Conservation (phyloP, 1,140 invertebrate genomes). For the Euura lappo region DNA sequence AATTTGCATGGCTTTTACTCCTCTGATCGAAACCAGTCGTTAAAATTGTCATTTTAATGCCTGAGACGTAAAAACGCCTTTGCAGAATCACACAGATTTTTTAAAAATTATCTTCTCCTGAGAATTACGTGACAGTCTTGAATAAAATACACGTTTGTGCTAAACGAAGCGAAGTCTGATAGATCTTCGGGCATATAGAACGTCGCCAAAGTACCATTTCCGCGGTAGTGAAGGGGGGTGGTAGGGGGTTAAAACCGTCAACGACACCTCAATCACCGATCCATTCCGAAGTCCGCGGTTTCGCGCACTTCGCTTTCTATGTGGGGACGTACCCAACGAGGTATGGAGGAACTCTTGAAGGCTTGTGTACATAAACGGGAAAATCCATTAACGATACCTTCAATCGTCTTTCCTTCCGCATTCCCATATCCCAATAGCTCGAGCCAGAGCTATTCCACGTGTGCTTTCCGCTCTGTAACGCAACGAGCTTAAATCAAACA, state of each 20-base stretch:
- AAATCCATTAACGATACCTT: slow-evolving; percentile 17
- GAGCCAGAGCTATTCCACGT: background rate
- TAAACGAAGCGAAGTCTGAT: background rate
- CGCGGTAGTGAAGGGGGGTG: background rate
- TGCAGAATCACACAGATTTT: no score
- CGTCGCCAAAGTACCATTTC: background rate
- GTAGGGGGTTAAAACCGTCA: background rate
- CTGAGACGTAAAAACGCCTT: no score
- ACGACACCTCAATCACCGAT: slow-evolving; percentile 3
- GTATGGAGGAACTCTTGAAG: no score
- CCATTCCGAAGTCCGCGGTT: background rate
- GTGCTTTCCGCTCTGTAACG: background rate
- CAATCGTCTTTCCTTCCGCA: background rate
- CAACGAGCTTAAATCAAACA: background rate
- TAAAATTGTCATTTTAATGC: no score
- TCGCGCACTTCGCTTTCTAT: background rate
- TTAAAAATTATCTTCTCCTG: no score
- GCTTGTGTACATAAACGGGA: slow-evolving; percentile 16
- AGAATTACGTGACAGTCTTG: background rate
- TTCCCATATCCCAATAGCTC: no score
- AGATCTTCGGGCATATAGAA: background rate
- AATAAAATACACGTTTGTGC: background rate
- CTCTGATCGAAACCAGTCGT: no score
- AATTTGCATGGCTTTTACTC: no score
- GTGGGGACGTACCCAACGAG: background rate